These are phyloP conservation scores for Drosophila busckii DNA, from an alignment of 1,140 invertebrate species.

Conservation along the genomic window DNA sequence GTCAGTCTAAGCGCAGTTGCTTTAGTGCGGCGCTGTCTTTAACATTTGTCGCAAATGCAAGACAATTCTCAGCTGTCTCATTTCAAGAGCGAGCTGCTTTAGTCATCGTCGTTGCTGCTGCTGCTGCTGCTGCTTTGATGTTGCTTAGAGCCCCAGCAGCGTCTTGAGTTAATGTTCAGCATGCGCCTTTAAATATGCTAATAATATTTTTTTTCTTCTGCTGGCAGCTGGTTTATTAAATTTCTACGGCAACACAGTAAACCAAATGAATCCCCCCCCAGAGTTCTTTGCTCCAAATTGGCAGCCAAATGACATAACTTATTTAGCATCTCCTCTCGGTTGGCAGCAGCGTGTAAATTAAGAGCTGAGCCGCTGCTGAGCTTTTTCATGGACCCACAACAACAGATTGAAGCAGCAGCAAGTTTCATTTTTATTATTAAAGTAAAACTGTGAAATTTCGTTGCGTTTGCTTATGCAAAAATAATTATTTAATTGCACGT, in stretches of 20 bases:
- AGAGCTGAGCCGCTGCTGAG: constrained; percentile 10
- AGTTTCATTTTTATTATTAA: constrained; percentile 32
- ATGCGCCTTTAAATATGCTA: constrained; percentile 62
- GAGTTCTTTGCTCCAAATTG: no score
- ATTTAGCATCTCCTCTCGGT: constrained; percentile 47
- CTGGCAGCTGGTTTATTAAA: constrained; percentile 66
- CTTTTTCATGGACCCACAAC: background rate
- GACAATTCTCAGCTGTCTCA: constrained; percentile 40
- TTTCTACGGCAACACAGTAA: constrained; percentile 63
- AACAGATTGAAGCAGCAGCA: background rate
- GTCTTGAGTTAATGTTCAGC: constrained; percentile 28
- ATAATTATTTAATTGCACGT: no score
- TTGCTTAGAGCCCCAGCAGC: constrained; percentile 3
- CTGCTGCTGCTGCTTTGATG: constrained; percentile 11
- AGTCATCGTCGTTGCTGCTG: no score
- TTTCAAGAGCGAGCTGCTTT: constrained; percentile 55
- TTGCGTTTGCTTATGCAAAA: no score
- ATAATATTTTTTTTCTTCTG: no score
- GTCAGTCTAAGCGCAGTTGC: constrained; percentile 13
- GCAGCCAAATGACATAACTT: constrained; percentile 63
- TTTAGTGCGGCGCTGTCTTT: background rate
- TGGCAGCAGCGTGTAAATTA: constrained; percentile 52
- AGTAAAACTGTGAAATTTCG: no score
- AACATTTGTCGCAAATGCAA: constrained; percentile 35
- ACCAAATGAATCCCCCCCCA: constrained; percentile 31